Evolutionary conservation across 2,888 invertebrate genomes (phyloP).

Genomic region (Drosophila formosana): DNA sequence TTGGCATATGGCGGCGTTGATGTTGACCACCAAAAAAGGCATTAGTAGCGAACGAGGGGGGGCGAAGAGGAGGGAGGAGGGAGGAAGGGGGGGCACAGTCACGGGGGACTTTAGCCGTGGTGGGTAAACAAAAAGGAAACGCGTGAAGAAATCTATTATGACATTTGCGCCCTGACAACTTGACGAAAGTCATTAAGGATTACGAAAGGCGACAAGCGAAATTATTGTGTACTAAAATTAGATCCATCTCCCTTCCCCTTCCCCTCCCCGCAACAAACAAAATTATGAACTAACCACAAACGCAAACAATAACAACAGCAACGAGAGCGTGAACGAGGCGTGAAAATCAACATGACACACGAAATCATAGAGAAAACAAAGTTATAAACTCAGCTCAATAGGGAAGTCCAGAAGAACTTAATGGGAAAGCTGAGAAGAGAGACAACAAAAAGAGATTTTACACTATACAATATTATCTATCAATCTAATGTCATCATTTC

Average conservation of each 20-base stretch:
- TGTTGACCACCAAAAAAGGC: conserved; percentile 36
- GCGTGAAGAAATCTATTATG: conserved; percentile 77
- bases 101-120: conserved; percentile 3
- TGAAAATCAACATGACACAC: conserved; percentile 19
- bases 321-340: conserved; percentile 30
- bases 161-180: conserved; percentile 75
- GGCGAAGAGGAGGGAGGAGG: neutral
- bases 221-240: conserved; percentile 54
- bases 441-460: neutral
- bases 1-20: neutral
- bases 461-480: no score
- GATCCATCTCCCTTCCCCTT: neutral
- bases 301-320: conserved; percentile 30
- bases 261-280: neutral
- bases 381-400: neutral
- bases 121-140: conserved; percentile 56
- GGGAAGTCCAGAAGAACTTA: neutral
- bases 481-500: no score
- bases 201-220: conserved; percentile 32
- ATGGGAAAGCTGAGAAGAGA: neutral
- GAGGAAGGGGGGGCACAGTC: neutral
- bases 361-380: neutral
- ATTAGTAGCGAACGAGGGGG: conserved; percentile 18
- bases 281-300: conserved; percentile 40
- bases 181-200: conserved; percentile 78